A percentile compares a stretch with the other conserved stretches of the same genome.
Conservation (phyloP, 1,140 invertebrate genomes). For the Drosophila bocqueti region DNA sequence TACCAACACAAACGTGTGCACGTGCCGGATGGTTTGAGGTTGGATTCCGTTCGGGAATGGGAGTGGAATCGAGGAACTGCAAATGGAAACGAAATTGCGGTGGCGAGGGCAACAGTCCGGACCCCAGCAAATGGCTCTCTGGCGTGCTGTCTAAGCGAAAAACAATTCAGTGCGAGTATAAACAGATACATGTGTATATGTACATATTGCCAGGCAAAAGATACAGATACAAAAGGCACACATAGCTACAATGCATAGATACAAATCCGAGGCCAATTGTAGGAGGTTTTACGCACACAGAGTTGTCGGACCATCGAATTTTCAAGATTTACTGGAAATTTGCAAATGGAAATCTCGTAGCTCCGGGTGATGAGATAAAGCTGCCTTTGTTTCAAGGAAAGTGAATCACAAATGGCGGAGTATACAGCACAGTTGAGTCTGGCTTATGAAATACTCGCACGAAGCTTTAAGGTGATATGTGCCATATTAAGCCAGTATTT, state of each 20-base stretch:
- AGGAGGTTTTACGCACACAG: constrained; percentile 33
- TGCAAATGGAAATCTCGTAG: constrained; percentile 34
- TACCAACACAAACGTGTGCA: constrained; percentile 69
- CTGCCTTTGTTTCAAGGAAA: constrained; percentile 35
- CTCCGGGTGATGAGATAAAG: constrained; percentile 24
- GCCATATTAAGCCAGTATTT: neutral
- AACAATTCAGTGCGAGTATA: constrained; percentile 34
- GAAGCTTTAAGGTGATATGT: neutral
- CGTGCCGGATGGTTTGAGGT: constrained; percentile 59
- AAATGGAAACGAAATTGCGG: constrained; percentile 23
- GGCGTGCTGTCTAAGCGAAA: constrained; percentile 60
- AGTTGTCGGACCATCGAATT: constrained; percentile 9
- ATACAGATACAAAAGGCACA: constrained; percentile 13
- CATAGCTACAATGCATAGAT: constrained; percentile 1
- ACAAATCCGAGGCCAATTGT: constrained; percentile 35
- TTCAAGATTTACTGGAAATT: constrained; percentile 27
- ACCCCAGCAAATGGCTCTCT: constrained; percentile 33
- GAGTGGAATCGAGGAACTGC: constrained; percentile 5
- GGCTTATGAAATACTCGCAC: constrained; percentile 11
- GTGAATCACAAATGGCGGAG: constrained; percentile 14
- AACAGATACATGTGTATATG: constrained; percentile 38
- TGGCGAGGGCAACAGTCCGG: constrained; percentile 43
- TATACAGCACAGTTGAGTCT: neutral
- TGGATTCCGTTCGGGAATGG: constrained; percentile 6
- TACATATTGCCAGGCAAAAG: neutral